Evolutionary conservation across 2,797 vertebrate genomes (phyloP).

Genomic region (Ptychobarbus kaznakovi): DNA sequence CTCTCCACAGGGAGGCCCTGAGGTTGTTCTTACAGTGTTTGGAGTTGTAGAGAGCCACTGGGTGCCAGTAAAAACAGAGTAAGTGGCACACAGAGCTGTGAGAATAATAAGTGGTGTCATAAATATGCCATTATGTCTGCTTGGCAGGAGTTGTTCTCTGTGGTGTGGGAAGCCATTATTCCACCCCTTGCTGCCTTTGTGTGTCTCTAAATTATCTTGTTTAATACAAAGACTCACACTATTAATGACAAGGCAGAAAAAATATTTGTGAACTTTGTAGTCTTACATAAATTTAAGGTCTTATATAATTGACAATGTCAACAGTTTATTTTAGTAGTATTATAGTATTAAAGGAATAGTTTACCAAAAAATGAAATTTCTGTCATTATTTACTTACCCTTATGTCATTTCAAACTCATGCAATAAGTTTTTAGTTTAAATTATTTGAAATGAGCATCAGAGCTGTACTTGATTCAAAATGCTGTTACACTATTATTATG

Average conservation of each 20-base stretch:
- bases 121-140: conserved; percentile 43
- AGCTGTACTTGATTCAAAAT: not conserved
- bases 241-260: not conserved
- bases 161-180: conserved; percentile 19
- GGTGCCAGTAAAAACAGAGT: conserved; percentile 26
- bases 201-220: conserved; percentile 3
- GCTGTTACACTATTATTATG: not conserved
- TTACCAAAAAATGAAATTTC: not conserved
- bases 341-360: not conserved
- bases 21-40: conserved; percentile 9
- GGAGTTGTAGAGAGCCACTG: conserved; percentile 11
- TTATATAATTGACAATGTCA: not conserved
- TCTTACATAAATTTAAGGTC: not conserved
- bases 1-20: not conserved
- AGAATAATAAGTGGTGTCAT: conserved; percentile 29
- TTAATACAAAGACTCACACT: not conserved
- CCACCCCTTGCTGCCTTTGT: not conserved
- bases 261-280: not conserved
- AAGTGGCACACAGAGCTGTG: conserved; percentile 18
- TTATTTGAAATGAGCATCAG: not conserved
- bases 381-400: not conserved
- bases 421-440: not conserved
- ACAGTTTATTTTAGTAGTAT: not conserved
- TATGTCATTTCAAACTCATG: not conserved
- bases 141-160: conserved; percentile 30